These are phyloP conservation scores for Drosophila meridiana DNA, from an alignment of 2,888 invertebrate species.

Conservation along the genomic window DNA sequence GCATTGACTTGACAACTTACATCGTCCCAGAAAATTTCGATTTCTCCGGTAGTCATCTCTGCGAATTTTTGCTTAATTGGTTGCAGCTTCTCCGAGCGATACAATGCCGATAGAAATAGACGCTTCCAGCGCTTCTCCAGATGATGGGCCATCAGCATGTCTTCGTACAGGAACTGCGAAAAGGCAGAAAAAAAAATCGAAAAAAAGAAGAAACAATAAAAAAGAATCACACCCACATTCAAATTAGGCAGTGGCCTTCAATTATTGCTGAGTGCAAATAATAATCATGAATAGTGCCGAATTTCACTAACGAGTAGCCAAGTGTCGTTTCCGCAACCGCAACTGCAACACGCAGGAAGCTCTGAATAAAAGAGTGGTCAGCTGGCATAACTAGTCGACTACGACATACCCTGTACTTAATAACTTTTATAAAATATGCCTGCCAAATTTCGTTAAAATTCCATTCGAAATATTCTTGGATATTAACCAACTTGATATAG, in stretches of 20 bases:
- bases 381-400: not conserved
- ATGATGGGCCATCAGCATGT: slow-evolving; percentile 86
- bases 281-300: slow-evolving; percentile 78
- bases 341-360: slow-evolving; percentile 31
- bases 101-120: slow-evolving; percentile 89
- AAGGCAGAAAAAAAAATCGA: not conserved
- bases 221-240: slow-evolving; percentile 43
- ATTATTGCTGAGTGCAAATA: slow-evolving; percentile 78
- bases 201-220: slow-evolving; percentile 21
- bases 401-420: not conserved
- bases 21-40: slow-evolving; percentile 85
- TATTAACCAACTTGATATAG: not conserved
- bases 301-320: slow-evolving; percentile 66
- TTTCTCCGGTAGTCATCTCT: slow-evolving; percentile 91
- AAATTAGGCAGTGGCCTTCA: slow-evolving; percentile 73
- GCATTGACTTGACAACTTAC: slow-evolving; percentile 68
- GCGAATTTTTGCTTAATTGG: slow-evolving; percentile 95
- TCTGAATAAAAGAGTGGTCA: slow-evolving; percentile 9
- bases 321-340: slow-evolving; percentile 38
- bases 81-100: slow-evolving; percentile 89
- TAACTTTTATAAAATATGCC: too few relatives aligned
- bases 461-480: not conserved
- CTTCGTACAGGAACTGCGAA: slow-evolving; percentile 83
- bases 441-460: too few relatives aligned
- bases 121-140: slow-evolving; percentile 90